Evolutionary conservation across 2,113 vertebrate species (phyloP).

Genomic region (chimpanzee (Pan troglodytes)): DNA sequence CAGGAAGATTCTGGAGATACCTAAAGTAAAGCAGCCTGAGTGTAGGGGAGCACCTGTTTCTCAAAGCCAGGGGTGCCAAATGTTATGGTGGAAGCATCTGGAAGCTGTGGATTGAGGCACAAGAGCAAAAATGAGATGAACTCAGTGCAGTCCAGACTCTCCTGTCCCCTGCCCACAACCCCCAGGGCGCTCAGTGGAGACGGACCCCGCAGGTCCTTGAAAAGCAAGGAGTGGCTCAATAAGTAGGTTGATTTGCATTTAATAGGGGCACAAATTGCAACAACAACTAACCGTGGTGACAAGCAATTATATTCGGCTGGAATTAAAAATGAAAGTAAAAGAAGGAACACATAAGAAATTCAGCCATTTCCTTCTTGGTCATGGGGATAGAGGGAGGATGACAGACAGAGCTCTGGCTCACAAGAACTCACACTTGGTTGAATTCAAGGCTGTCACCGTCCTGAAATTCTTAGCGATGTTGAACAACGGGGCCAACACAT

Average conservation of each 20-base stretch:
- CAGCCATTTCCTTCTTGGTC: background rate
- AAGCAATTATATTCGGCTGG: background rate
- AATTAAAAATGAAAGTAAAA: background rate
- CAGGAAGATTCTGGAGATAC: background rate
- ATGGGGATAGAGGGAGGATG: no score
- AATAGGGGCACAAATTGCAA: background rate
- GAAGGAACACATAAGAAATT: background rate
- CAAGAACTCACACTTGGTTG: background rate
- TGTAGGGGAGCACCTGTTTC: background rate
- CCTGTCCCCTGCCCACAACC: background rate
- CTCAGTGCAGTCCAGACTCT: accelerated
- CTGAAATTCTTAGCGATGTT: background rate
- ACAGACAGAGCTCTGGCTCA: no score
- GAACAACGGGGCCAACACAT: accelerated
- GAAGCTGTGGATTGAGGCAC: background rate
- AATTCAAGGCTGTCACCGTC: accelerated
- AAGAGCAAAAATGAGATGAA: background rate
- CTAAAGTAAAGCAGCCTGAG: accelerated
- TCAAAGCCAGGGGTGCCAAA: accelerated
- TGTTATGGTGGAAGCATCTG: accelerated
- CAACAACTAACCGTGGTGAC: background rate
- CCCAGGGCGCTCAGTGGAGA: background rate
- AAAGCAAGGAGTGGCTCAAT: background rate
- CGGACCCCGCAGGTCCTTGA: background rate
- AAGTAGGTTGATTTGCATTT: background rate